Base-by-base conservation (phyloP, 2,888 invertebrate genomes). In the Megalurothrips usitatus region DNA sequence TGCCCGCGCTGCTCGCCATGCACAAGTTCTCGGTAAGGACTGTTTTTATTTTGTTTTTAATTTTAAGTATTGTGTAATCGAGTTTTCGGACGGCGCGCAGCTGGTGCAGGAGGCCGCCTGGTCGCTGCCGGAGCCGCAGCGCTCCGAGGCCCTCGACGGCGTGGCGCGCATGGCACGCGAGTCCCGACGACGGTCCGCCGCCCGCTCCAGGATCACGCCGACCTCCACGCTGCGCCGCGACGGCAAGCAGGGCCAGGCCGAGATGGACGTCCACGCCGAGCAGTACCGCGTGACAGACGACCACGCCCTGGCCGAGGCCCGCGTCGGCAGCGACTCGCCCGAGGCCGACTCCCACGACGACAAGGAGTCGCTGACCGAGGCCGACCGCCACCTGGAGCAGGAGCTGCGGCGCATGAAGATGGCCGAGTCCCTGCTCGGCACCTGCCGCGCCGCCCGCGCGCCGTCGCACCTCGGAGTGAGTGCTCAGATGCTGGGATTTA, bases 1-100 rank as follows among this genome's bases (percentile, higher is more conserved):
- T 90, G 79, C 87, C 88, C 82, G 88, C 90, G n/a, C 85, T 90
- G 78, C 86, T 89, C 80, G 87, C 88, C n/a, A 88, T 90, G 87
- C 89, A 90, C 84, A 89, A 89, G 86, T 87, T 90, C 83, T 88
- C 88, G 84, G 90, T 90, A 86, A 88, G 89, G 86, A 82, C 49
- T n/a, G n/a, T n/a, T n/a, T n/a, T n/a, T n/a, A n/a, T n/a, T n/a
- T n/a, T n/a, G n/a, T n/a, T n/a, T n/a, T n/a, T n/a, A n/a, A n/a
- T n/a, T n/a, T n/a, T n/a, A n/a, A n/a, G n/a, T n/a, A n/a, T n/a
- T n/a, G n/a, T n/a, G n/a, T n/a, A n/a, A n/a, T n/a, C n/a, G n/a
- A n/a, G n/a, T n/a, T n/a, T 52, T 52, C 14, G 14, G 52, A 52
- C 17, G 8, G 52, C 52, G 52, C 34, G 34, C 58, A 58, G 58